Conservation (phyloP, 2,113 vertebrate genomes). For the mouse (Mus musculus) region DNA sequence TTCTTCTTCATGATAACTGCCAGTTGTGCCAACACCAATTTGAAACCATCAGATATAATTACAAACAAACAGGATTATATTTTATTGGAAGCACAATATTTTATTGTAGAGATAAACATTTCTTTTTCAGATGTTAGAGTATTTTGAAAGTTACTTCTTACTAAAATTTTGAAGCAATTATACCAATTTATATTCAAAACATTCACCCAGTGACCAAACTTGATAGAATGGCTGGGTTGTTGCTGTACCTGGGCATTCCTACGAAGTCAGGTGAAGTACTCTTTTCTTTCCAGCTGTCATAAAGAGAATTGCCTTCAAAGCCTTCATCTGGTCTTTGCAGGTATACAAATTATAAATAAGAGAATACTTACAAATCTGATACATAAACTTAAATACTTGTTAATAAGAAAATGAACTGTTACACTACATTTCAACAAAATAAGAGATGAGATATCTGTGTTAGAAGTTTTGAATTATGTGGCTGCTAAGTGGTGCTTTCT, state of each 20-base stretch:
- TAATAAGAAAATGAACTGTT: not conserved
- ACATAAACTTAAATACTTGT: not conserved
- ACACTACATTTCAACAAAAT: not conserved
- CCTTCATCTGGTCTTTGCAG: constrained; percentile 95
- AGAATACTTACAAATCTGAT: not conserved
- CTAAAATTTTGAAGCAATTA: not conserved
- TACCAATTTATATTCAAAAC: not conserved
- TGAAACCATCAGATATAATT: not conserved
- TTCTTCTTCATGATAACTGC: too few relatives aligned
- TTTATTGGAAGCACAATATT: not conserved
- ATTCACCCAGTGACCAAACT: not conserved
- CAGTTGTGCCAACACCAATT: not conserved
- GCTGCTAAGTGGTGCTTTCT: too few relatives aligned
- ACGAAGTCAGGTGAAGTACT: too few relatives aligned
- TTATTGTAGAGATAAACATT: not conserved
- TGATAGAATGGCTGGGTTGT: not conserved
- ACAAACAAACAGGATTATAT: not conserved
- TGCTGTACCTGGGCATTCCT: constrained; percentile 89
- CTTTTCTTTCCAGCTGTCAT: constrained; percentile 95
- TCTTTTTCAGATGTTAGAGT: not conserved
- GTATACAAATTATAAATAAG: constrained; percentile 79
- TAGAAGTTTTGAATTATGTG: too few relatives aligned
- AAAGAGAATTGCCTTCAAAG: constrained; percentile 93
- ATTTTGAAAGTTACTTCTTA: not conserved
- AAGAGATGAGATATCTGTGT: not conserved